Evolutionary conservation across 2,113 vertebrate species (phyloP), one percentile per base, ranked within the genome.

Genomic region (Cacatua alba): DNA sequence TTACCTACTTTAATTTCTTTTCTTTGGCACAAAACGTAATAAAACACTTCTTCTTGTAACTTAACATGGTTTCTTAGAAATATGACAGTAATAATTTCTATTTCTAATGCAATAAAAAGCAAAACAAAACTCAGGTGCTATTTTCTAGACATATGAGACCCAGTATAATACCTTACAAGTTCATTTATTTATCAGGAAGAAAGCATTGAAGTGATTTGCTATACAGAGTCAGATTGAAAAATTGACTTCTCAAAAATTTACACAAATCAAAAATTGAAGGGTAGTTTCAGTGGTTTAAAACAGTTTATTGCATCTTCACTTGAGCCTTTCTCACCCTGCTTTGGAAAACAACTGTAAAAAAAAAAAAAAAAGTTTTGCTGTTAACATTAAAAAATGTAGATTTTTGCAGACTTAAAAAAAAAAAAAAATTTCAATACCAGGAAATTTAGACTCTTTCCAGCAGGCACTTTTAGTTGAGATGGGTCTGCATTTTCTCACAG

Each of bases 1-100:
- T 67, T 83, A 95, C 70, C 70, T 94, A 64, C 28, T 87, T 69
- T 86, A 43, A 77, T 95, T 74, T 89, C 8, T 82, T 95, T 92
- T 89, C 77, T 95, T 95, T 69, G 37, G 11, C 86, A 75, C 11
- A 5, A 93, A 92, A 94, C 93, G 15, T 87, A 92, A 92, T 44
- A 57, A 92, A 97, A 51, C 26, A 82, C 25, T 51, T 64, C 18
- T 64, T 35, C 19, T 86, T 90, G n/a, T 80, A 85, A 33, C 11
- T 76, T 78, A 92, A 15, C 10, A 41, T 17, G 62, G 11, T 8
- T 92, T 94, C 35, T 67, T 90, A 52, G 52, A 76, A 86, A 75
- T 33, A 55, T 19, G 37, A 43, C 12, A 71, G 11, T 13, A 65
- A 44, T 84, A 72, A 67, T 64, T 92, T 65, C 21, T 88, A 62